A percentile compares a stretch with the other conserved stretches of the same genome.
These are phyloP conservation scores for Notarius lentiginosus DNA, from an alignment of 2,113 vertebrate genomes.

Conservation along the genomic window DNA sequence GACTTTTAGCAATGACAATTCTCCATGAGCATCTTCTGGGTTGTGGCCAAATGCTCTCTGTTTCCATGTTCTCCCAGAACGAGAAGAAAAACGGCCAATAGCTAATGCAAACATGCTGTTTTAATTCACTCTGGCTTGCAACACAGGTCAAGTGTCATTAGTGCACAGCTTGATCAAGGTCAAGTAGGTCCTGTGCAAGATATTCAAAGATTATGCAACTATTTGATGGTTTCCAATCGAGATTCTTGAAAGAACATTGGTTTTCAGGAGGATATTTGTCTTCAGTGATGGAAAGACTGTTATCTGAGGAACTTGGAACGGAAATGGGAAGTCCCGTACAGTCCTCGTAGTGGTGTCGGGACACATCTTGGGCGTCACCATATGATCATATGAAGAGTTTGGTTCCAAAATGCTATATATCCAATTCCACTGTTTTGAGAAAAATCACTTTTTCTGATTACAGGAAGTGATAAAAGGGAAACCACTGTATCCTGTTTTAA, in stretches of 20 bases:
- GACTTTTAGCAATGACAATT: conserved; percentile 25
- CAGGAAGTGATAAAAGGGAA: no score
- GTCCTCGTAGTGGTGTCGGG: no score
- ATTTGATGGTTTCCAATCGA: not conserved
- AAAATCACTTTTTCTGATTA: no score
- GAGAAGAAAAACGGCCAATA: conserved; percentile 20
- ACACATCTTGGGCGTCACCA: no score
- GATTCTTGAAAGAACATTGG: not conserved
- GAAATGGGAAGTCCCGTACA: not conserved
- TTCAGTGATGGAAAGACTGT: not conserved
- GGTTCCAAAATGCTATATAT: no score
- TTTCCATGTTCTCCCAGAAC: not conserved
- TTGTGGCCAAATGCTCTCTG: conserved; percentile 27
- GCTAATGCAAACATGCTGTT: conserved; percentile 11
- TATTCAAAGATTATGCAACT: not conserved
- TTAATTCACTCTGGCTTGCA: conserved; percentile 1
- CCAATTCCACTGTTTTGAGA: no score
- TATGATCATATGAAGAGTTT: no score
- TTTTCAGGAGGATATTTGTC: not conserved
- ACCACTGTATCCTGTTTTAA: no score
- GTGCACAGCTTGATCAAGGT: conserved; percentile 1
- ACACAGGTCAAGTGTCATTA: not conserved
- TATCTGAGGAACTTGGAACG: not conserved
- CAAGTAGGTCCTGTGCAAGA: not conserved
- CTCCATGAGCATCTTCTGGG: conserved; percentile 35